Conservation (phyloP, 2,797 vertebrate genomes). For the Hafferia zeledoni region DNA sequence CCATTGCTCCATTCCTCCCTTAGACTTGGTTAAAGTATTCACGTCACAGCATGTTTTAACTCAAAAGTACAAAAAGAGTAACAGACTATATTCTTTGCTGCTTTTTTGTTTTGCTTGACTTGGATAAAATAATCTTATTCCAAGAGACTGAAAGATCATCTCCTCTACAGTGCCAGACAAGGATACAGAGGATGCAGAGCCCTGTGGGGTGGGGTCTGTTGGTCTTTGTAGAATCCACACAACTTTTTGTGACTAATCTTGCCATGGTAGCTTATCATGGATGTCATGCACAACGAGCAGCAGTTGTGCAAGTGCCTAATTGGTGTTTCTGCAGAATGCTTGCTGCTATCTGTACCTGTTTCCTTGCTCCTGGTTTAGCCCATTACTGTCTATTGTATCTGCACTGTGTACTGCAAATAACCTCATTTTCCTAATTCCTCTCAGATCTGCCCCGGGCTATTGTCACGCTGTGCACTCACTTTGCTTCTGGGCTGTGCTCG, state of each 20-base stretch:
- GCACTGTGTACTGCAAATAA: background rate
- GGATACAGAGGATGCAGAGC: background rate
- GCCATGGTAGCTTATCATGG: background rate
- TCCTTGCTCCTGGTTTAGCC: background rate
- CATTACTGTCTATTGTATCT: background rate
- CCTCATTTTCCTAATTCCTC: slow-evolving; percentile 50
- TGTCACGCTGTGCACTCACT: slow-evolving; percentile 37
- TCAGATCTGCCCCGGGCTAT: slow-evolving; percentile 35
- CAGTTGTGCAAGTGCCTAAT: background rate
- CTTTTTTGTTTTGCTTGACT: background rate
- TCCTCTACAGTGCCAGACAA: background rate
- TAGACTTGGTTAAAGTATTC: background rate
- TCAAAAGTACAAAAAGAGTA: background rate
- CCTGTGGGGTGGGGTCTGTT: too few relatives aligned
- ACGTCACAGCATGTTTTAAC: background rate
- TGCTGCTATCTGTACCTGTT: background rate
- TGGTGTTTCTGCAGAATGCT: background rate
- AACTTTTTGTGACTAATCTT: background rate
- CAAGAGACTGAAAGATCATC: background rate
- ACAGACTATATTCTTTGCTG: background rate
- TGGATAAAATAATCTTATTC: background rate
- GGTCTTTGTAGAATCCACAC: background rate
- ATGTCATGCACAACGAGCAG: background rate
- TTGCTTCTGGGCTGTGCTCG: slow-evolving; percentile 43
- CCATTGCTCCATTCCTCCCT: background rate